Evolutionary conservation across 2,113 vertebrate species (phyloP).

Genomic region (Centropus bengalensis): DNA sequence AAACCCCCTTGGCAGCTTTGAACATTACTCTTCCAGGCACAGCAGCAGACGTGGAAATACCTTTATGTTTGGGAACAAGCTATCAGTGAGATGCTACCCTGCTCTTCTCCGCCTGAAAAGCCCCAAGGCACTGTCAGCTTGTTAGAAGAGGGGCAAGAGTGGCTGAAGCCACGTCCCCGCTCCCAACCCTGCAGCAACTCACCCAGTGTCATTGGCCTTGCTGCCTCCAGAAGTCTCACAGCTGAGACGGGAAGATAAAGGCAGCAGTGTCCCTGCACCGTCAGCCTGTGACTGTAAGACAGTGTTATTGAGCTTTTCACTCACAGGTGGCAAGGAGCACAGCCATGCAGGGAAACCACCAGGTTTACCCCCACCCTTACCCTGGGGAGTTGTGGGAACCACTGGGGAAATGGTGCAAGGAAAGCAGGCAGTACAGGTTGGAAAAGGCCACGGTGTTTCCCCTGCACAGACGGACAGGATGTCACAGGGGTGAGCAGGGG

Average conservation of each 20-base stretch:
- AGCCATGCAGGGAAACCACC: neutral
- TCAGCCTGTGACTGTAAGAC: fast-evolving
- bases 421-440: no score
- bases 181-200: neutral
- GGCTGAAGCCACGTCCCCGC: neutral
- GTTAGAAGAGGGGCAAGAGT: fast-evolving
- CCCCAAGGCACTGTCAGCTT: fast-evolving
- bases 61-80: neutral
- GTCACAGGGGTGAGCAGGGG: fast-evolving
- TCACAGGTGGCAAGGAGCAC: fast-evolving
- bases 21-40: fast-evolving
- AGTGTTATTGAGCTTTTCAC: neutral
- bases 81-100: neutral
- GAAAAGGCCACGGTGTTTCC: neutral
- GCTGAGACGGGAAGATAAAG: neutral
- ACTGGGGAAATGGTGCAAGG: no score
- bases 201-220: fast-evolving
- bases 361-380: fast-evolving
- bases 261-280: fast-evolving
- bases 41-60: neutral
- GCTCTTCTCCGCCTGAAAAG: neutral
- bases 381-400: no score
- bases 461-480: neutral
- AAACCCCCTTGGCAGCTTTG: neutral
- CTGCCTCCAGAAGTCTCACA: fast-evolving